A percentile compares a stretch with the other conserved stretches of the same genome.
Evolutionary conservation across 2,113 vertebrate genomes (phyloP).

Genomic region (Coptodon rendalli): DNA sequence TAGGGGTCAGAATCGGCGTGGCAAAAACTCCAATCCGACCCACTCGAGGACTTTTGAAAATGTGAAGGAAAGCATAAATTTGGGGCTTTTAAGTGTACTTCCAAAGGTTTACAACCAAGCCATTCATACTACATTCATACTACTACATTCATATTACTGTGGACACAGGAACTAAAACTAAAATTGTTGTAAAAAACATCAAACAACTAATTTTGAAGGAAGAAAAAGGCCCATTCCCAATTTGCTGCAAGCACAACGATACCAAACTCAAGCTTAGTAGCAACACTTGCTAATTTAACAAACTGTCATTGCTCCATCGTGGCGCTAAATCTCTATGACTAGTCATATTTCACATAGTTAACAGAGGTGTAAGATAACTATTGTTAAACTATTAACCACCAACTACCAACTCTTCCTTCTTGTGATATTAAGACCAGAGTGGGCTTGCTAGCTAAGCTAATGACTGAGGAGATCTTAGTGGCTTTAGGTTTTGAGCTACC

Average conservation of each 20-base stretch:
- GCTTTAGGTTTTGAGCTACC: neutral
- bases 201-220: neutral
- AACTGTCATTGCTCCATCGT: neutral
- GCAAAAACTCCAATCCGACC: neutral
- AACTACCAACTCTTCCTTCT: neutral
- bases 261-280: neutral
- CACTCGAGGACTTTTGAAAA: neutral
- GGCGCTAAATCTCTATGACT: neutral
- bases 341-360: neutral
- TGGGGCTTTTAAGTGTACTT: neutral
- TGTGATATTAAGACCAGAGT: neutral
- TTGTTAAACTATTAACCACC: neutral
- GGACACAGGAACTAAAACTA: neutral
- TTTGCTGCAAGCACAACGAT: neutral
- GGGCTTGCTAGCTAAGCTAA: neutral
- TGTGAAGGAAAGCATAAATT: neutral
- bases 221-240: neutral
- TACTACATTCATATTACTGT: neutral
- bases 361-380: neutral
- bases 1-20: neutral
- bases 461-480: neutral
- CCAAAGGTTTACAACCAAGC: neutral
- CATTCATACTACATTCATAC: neutral
- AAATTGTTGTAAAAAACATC: neutral
- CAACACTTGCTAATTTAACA: neutral